A percentile compares a stretch with the other conserved stretches of the same genome.
Evolutionary conservation across 2,113 vertebrate species (phyloP).

Genomic region (Charina bottae): DNA sequence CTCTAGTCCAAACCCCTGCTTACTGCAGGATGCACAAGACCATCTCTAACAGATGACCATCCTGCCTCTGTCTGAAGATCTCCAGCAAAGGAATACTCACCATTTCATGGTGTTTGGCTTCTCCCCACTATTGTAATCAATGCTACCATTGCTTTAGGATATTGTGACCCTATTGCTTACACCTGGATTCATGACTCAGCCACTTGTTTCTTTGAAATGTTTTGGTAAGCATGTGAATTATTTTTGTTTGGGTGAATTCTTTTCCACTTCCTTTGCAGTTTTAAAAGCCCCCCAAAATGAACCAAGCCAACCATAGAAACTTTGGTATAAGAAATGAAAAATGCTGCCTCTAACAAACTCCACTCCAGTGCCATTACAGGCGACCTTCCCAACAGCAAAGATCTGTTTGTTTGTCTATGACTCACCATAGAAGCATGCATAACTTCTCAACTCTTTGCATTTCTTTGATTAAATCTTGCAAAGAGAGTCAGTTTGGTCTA

Average conservation of each 20-base stretch:
- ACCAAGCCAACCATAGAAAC: background rate
- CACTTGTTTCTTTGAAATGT: background rate
- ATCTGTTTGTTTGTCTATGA: background rate
- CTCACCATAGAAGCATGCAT: background rate
- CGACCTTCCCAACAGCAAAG: no score
- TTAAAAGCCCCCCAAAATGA: background rate
- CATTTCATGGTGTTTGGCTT: no score
- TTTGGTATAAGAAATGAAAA: background rate
- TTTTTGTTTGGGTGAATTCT: background rate
- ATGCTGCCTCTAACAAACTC: background rate
- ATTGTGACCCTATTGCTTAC: no score
- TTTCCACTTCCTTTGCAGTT: background rate
- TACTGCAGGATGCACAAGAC: no score
- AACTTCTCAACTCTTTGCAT: background rate
- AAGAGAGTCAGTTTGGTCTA: no score
- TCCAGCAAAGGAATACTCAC: no score
- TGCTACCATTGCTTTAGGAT: no score
- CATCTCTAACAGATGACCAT: no score
- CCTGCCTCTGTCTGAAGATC: no score
- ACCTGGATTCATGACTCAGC: background rate
- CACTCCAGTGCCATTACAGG: background rate
- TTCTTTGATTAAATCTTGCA: background rate
- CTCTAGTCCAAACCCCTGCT: no score
- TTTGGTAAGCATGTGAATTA: no score
- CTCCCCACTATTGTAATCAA: no score